A percentile compares a stretch with the other conserved stretches of the same genome.
Conservation (phyloP, 1,140 invertebrate genomes). For the Apis cerana region DNA sequence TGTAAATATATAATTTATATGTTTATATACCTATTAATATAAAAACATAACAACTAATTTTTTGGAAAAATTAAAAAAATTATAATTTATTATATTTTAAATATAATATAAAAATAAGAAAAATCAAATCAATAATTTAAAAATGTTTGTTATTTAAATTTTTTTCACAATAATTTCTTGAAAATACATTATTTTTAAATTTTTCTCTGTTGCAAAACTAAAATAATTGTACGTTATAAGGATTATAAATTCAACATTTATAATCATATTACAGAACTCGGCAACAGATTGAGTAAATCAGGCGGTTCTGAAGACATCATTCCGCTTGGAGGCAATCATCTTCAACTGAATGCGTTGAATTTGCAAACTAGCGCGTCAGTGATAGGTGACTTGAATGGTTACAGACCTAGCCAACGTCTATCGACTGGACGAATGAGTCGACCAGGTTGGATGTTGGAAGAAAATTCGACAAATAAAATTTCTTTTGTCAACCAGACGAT, state of each 20-base stretch:
- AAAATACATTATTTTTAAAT: no score
- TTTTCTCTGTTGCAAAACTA: no score
- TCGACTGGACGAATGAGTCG: not conserved
- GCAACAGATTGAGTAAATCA: slow-evolving; percentile 73
- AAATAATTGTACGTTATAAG: not conserved
- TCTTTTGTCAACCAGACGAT: slow-evolving; percentile 22
- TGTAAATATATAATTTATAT: no score
- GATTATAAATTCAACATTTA: not conserved
- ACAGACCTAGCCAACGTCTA: slow-evolving; percentile 34
- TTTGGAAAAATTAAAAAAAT: no score
- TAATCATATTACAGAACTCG: slow-evolving; percentile 65
- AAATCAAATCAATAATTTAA: no score
- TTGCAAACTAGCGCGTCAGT: slow-evolving; percentile 69
- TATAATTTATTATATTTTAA: no score
- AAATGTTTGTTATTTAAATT: no score
- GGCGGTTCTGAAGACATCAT: slow-evolving; percentile 73
- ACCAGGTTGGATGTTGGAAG: slow-evolving; percentile 45
- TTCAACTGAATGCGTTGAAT: slow-evolving; percentile 72
- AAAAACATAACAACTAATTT: no score
- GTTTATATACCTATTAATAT: no score
- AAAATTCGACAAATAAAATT: slow-evolving; percentile 22
- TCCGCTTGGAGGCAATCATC: slow-evolving; percentile 54
- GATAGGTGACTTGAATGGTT: slow-evolving; percentile 31
- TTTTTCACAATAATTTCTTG: no score
- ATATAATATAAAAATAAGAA: no score